Percentiles rank a stretch among this genome's conserved stretches.
These are phyloP conservation scores for Spodoptera picta DNA, from an alignment of 2,888 invertebrate species.

Conservation along the genomic window DNA sequence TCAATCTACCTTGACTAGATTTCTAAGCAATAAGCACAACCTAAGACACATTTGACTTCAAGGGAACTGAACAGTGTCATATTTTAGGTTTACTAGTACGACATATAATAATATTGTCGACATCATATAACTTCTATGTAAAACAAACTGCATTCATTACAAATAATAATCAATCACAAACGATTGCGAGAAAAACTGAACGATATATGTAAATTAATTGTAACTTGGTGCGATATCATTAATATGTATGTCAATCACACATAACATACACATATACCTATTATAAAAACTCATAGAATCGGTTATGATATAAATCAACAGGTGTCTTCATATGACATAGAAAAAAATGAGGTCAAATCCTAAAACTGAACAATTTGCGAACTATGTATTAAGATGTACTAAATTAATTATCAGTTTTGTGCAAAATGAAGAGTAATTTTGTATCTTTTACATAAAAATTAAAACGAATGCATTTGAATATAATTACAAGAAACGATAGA, in stretches of 20 bases:
- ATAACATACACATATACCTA: background rate
- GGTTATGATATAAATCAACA: conserved; percentile 63
- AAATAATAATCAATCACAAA: background rate
- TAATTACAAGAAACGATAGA: background rate
- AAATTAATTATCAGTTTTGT: too few relatives aligned
- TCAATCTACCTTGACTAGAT: conserved; percentile 41
- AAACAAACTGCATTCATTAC: too few relatives aligned
- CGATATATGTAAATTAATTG: background rate
- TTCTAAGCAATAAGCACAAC: conserved; percentile 9
- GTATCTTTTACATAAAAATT: background rate
- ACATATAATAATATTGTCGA: background rate
- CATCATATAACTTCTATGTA: too few relatives aligned
- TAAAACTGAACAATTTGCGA: background rate
- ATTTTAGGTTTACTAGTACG: conserved; percentile 1
- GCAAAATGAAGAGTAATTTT: too few relatives aligned
- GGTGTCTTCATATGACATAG: conserved; percentile 65
- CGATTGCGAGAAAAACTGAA: background rate
- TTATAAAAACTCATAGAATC: conserved; percentile 12
- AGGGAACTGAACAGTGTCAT: background rate
- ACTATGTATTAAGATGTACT: background rate
- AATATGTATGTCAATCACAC: conserved; percentile 15
- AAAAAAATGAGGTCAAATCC: conserved; percentile 31
- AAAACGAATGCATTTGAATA: background rate
- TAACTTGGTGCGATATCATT: background rate
- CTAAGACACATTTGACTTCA: conserved; percentile 4